Base-by-base conservation (phyloP, 2,888 invertebrate species). In the Neelides folsomi region DNA sequence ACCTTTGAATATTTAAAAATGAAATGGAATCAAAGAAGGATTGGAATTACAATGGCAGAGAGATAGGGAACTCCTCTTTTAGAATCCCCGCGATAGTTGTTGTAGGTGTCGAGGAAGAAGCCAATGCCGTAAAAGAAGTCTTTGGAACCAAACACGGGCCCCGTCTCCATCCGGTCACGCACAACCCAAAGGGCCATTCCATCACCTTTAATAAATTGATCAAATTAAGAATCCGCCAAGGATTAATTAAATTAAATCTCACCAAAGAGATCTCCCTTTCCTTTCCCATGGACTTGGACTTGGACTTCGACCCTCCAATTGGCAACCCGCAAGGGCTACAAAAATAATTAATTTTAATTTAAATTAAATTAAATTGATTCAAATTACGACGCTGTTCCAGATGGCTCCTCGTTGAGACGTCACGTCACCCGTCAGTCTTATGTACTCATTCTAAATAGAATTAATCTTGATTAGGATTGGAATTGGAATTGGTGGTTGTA, bases 51-150 rank as follows among this genome's bases (percentile, higher is more conserved):
- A 95, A 97, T 98, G 2, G 89, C 93, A 50, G 95, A 95, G 66
- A 98, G 82, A 72, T 89, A 99, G 0, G 98, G 98, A 76, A 98
- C 97, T 68, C 89, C 87, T 71, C 97, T 97, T 76, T 93, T 93
- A 69, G 98, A 97, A 15, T 89, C 88, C 5, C 95, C 97, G 75
- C 98, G 97, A 67, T 98, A 95, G 71, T 99, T 99, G 71, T 93
- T 95, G 70, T 98, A 99, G 0, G 98, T 98, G 68, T 99, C 98
- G 56, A 98, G 72, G 68, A 98, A 86, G 37, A 99, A 78, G 4
- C 85, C 92, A 37, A 99, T 74, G 0, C 98, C 84, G 61, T 81
- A 77, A 72, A 94, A 98, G 67, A 78, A 81, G 70, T 99, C 93
- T 67, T 81, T 83, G 70, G 84, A 93, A 13, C 98, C 98, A 74